phyloP scores from a whole-genome alignment of 2,797 vertebrate genomes.

The Pachyuromys duprasi region DNA sequence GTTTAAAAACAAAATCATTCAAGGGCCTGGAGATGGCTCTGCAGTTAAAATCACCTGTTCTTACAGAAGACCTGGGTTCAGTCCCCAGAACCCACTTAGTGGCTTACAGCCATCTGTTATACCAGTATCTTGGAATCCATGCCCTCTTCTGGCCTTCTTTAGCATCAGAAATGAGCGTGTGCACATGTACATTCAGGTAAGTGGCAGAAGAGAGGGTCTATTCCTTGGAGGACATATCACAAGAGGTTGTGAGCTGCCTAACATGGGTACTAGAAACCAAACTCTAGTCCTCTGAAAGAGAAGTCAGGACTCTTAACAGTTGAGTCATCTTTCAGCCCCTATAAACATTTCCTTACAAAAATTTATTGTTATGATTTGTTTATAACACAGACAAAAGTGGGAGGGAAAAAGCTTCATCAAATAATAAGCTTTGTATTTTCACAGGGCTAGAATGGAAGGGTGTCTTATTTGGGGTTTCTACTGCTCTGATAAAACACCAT shows the following conservation, averaged over 20 bases:
- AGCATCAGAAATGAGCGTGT: background rate
- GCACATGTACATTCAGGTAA: too few relatives aligned
- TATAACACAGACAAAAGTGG: background rate
- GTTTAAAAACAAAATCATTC: background rate
- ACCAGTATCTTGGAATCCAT: background rate
- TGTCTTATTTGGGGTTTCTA: background rate
- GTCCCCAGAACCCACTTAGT: too few relatives aligned
- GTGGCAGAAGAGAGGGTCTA: too few relatives aligned
- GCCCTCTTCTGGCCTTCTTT: background rate
- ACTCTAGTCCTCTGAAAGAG: background rate
- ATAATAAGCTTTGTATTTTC: slow-evolving; percentile 41
- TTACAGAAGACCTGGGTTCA: background rate
- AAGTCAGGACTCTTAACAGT: too few relatives aligned
- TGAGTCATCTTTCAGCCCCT: background rate
- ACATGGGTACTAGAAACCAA: background rate
- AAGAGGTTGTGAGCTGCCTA: too few relatives aligned
- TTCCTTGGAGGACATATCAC: background rate
- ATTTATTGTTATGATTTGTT: background rate
- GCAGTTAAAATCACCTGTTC: background rate
- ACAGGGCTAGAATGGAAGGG: background rate
- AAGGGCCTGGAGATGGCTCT: background rate
- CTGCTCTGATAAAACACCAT: background rate
- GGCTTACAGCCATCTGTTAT: background rate
- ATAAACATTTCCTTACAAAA: background rate
- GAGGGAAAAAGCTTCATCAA: background rate